phyloP scores from a whole-genome alignment of 2,113 vertebrate species.

The Bolborhynchus lineola region DNA sequence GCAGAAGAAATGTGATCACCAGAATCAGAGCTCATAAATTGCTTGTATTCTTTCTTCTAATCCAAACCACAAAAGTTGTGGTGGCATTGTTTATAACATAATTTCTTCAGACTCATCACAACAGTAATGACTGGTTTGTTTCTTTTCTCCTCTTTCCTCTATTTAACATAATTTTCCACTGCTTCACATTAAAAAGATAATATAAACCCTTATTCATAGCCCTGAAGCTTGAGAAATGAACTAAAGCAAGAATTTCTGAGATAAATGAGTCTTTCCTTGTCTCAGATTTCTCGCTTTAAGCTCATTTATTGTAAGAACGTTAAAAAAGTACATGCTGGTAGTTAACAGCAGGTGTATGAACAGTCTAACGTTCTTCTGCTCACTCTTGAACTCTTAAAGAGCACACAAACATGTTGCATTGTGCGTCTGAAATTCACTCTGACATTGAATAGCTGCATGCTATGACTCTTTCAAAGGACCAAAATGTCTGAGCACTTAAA shows the following conservation, averaged over 20 bases:
- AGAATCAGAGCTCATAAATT: not conserved
- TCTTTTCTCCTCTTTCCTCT: not conserved
- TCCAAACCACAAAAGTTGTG: not conserved
- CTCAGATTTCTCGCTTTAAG: slow-evolving; percentile 8
- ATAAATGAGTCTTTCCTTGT: not conserved
- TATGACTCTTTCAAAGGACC: not conserved
- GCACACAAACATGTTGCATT: not conserved
- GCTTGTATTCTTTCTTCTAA: not conserved
- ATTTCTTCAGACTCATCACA: not conserved
- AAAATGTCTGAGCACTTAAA: not conserved
- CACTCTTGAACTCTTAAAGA: not conserved
- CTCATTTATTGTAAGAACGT: not conserved
- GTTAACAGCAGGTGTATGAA: not conserved
- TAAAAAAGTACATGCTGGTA: not conserved
- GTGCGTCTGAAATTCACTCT: not conserved
- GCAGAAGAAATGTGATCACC: not conserved
- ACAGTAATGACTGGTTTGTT: not conserved
- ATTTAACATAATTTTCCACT: not conserved
- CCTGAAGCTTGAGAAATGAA: not conserved
- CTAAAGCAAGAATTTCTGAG: not conserved
- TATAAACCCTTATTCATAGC: not conserved
- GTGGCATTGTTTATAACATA: not conserved
- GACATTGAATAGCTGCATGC: not conserved
- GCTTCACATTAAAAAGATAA: not conserved
- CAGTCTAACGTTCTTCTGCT: not conserved